A percentile compares a stretch with the other conserved stretches of the same genome.
phyloP scores from a whole-genome alignment of 53 echinoderm and acorn worm genomes.

The Astropecten irregularis region DNA sequence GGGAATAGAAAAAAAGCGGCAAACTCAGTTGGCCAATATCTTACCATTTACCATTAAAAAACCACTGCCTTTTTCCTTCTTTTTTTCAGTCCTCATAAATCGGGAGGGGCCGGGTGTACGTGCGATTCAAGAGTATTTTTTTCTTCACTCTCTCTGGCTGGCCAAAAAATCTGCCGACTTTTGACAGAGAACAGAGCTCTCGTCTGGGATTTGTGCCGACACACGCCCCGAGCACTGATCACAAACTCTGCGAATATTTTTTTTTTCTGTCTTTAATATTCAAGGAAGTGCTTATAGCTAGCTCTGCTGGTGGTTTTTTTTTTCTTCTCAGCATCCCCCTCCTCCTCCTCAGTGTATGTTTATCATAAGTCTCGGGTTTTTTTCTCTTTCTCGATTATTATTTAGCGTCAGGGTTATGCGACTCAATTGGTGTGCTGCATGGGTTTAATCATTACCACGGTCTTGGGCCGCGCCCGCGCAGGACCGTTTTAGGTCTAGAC shows the following conservation, averaged over 20 bases:
- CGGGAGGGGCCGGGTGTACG: no score
- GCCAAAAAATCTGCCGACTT: conserved; percentile 2
- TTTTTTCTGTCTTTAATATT: no score
- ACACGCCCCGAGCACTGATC: conserved; percentile 55
- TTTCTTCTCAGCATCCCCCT: neutral
- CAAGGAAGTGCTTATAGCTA: conserved; percentile 32
- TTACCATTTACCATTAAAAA: no score
- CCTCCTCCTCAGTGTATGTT: conserved; percentile 30
- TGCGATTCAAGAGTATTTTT: conserved; percentile 2
- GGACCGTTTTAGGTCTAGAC: conserved; percentile 38
- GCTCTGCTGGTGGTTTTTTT: neutral
- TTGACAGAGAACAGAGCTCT: conserved; percentile 42
- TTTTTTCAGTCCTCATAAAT: no score
- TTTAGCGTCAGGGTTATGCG: conserved; percentile 23
- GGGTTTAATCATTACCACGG: conserved; percentile 15
- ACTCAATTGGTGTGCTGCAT: neutral
- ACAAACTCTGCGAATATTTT: conserved; percentile 17
- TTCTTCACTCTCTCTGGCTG: no score
- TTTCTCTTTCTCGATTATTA: conserved; percentile 41
- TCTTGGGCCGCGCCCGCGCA: neutral
- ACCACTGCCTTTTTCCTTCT: no score
- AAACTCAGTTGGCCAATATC: no score
- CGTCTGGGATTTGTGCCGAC: conserved; percentile 38
- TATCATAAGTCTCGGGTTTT: neutral
- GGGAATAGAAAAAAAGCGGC: no score